phyloP scores from a whole-genome alignment of 2,888 invertebrate genomes.

The Penaeus monodon region DNA sequence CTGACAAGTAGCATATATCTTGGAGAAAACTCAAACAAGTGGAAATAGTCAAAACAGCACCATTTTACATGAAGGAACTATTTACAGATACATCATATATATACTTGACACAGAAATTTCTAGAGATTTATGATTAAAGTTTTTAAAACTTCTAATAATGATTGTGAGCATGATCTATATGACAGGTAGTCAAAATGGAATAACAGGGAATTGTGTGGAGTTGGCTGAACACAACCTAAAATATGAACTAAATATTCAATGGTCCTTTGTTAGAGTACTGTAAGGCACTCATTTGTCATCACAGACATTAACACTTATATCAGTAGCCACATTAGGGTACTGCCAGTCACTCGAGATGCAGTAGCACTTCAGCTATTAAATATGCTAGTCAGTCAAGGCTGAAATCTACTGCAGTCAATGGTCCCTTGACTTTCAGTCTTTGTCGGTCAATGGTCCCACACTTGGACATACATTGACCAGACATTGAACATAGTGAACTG shows the following conservation, averaged over 20 bases:
- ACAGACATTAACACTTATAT: slow-evolving; percentile 49
- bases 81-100: slow-evolving; percentile 51
- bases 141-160: slow-evolving; percentile 42
- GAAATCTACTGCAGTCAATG: slow-evolving; percentile 37
- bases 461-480: slow-evolving; percentile 26
- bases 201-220: slow-evolving; percentile 45
- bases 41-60: slow-evolving; percentile 47
- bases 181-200: slow-evolving; percentile 52
- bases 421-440: slow-evolving; percentile 41
- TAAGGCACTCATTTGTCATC: slow-evolving; percentile 61
- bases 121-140: slow-evolving; percentile 23
- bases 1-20: slow-evolving; percentile 27
- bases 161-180: slow-evolving; percentile 47
- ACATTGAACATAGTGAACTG: slow-evolving; percentile 20
- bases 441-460: slow-evolving; percentile 34
- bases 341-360: slow-evolving; percentile 43
- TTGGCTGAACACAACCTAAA: slow-evolving; percentile 59
- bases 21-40: slow-evolving; percentile 47
- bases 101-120: slow-evolving; percentile 23
- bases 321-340: slow-evolving; percentile 32
- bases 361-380: slow-evolving; percentile 33
- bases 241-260: slow-evolving; percentile 52
- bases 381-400: slow-evolving; percentile 32
- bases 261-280: slow-evolving; percentile 57
- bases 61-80: slow-evolving; percentile 54